phyloP scores from a whole-genome alignment of 2,797 vertebrate genomes.

The Hydrocynus forskahlii region DNA sequence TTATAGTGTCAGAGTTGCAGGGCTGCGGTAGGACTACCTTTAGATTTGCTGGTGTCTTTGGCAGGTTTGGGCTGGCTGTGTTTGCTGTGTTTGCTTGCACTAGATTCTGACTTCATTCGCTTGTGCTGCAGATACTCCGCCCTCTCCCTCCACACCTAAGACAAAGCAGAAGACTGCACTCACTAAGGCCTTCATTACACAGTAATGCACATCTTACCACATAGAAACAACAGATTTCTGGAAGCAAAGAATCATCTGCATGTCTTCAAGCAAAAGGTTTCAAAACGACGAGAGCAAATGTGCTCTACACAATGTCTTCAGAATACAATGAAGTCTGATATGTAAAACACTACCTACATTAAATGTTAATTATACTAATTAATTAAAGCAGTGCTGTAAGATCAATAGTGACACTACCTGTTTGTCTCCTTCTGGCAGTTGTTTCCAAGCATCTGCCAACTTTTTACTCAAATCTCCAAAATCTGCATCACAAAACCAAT shows the following conservation, averaged over 20 bases:
- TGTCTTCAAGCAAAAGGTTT: neutral
- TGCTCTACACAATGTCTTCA: neutral
- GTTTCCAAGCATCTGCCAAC: constrained; percentile 88
- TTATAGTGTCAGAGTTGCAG: neutral
- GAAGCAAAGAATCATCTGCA: neutral
- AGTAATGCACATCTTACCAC: neutral
- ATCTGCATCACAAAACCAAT: constrained; percentile 62
- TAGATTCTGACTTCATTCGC: constrained; percentile 85
- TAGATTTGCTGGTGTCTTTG: constrained; percentile 51
- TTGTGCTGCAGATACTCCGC: constrained; percentile 88
- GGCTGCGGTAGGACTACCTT: constrained; percentile 29
- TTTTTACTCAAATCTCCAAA: constrained; percentile 89
- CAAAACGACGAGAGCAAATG: neutral
- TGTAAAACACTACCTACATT: neutral
- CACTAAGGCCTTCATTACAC: neutral
- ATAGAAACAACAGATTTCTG: neutral
- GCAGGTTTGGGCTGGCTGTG: constrained; percentile 39
- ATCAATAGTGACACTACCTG: constrained; percentile 67
- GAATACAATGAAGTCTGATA: neutral
- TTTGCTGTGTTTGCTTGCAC: constrained; percentile 77
- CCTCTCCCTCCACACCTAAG: constrained; percentile 86
- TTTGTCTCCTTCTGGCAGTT: constrained; percentile 88
- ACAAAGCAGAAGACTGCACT: neutral
- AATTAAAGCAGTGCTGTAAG: neutral
- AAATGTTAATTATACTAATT: neutral